Evolutionary conservation across 2,797 vertebrate genomes (phyloP).

Genomic region (Chrysocyon brachyurus): DNA sequence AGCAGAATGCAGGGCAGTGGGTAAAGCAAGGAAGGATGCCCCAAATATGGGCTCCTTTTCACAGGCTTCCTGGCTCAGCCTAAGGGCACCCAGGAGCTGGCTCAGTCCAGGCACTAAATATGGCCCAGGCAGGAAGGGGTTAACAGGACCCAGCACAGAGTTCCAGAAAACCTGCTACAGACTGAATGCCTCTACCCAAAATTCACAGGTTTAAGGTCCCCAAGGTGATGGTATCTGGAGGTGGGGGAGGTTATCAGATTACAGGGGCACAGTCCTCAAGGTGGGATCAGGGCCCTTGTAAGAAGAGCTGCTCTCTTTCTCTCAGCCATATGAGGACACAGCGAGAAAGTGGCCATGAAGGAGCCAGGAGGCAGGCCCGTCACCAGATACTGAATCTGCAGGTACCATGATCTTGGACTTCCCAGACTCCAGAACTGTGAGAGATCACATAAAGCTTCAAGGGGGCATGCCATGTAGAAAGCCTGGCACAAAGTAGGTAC

Average conservation of each 20-base stretch:
- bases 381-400: neutral
- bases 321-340: neutral
- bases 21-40: neutral
- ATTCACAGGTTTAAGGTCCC: neutral
- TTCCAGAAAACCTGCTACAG: neutral
- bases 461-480: neutral
- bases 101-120: neutral
- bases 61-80: neutral
- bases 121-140: neutral
- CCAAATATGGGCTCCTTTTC: neutral
- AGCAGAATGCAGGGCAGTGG: neutral
- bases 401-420: neutral
- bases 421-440: neutral
- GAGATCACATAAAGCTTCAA: neutral
- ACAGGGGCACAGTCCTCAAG: neutral
- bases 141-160: neutral
- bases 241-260: neutral
- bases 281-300: neutral
- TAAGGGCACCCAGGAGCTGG: neutral
- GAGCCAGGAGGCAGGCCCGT: neutral
- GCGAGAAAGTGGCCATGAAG: neutral
- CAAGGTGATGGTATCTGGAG: neutral
- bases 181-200: neutral
- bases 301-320: neutral
- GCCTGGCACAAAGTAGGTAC: neutral